phyloP scores from a whole-genome alignment of 1,140 invertebrate species.

The Plectrocnemia conspersa region DNA sequence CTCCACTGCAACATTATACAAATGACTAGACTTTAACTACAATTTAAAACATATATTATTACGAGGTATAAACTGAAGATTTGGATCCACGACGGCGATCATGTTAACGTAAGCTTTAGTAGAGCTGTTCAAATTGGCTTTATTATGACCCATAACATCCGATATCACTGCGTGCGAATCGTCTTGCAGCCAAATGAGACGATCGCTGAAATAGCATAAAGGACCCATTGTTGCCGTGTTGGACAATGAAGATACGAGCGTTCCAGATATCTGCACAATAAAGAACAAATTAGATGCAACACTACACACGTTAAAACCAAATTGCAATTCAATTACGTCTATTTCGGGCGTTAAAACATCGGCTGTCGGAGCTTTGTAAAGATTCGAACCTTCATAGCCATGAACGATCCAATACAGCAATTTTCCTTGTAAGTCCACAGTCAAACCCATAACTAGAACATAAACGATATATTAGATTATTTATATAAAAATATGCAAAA shows the following conservation, averaged over 20 bases:
- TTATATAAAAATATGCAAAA: slow-evolving; percentile 3
- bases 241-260: slow-evolving; percentile 42
- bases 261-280: slow-evolving; percentile 41
- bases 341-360: slow-evolving; percentile 45
- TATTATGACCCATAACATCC: slow-evolving; percentile 70
- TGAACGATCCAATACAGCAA: slow-evolving; percentile 75
- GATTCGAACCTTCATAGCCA: slow-evolving; percentile 67
- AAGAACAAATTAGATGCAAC: slow-evolving; percentile 17
- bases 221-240: slow-evolving; percentile 52
- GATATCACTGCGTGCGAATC: slow-evolving; percentile 70
- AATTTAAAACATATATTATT: slow-evolving; percentile 33
- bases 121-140: slow-evolving; percentile 63
- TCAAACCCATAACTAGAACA: slow-evolving; percentile 70
- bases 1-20: no score
- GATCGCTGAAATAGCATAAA: slow-evolving; percentile 72
- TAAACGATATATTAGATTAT: slow-evolving; percentile 16
- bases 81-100: slow-evolving; percentile 68
- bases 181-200: slow-evolving; percentile 76
- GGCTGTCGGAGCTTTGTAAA: slow-evolving; percentile 63
- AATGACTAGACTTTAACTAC: no score
- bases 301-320: slow-evolving; percentile 40
- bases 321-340: slow-evolving; percentile 21
- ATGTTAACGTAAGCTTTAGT: slow-evolving; percentile 61
- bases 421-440: slow-evolving; percentile 68
- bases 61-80: slow-evolving; percentile 56